Conservation (phyloP, 2,888 invertebrate species). For the Dynastes tityus region DNA sequence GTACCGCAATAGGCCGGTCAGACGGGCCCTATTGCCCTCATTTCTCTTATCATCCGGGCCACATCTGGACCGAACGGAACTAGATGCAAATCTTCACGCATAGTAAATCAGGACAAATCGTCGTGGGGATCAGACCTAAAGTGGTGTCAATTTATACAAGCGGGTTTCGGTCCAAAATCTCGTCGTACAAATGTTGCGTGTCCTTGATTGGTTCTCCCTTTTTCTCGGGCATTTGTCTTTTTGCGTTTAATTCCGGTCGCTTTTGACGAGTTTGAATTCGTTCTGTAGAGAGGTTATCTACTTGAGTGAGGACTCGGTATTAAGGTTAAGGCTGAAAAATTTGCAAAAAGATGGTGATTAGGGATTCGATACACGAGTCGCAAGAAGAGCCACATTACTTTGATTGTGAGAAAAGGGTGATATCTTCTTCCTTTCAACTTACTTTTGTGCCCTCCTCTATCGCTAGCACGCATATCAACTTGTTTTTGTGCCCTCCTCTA, state of each 20-base stretch:
- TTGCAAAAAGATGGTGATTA: no score
- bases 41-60: constrained; percentile 56
- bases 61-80: constrained; percentile 53
- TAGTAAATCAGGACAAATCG: constrained; percentile 46
- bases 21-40: constrained; percentile 54
- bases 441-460: no score
- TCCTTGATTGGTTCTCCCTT: constrained; percentile 13
- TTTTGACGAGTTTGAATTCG: constrained; percentile 1
- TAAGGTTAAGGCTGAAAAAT: no score
- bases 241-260: neutral
- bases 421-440: no score
- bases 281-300: neutral
- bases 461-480: no score
- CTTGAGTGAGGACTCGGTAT: no score
- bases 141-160: constrained; percentile 46
- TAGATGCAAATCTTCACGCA: constrained; percentile 43
- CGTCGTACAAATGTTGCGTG: constrained; percentile 39
- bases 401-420: no score
- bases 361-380: no score
- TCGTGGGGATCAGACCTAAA: constrained; percentile 37
- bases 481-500: no score
- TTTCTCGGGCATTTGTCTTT: constrained; percentile 9
- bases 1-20: constrained; percentile 55
- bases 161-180: constrained; percentile 27
- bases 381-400: no score